Evolutionary conservation across 2,888 invertebrate genomes (phyloP), one percentile per base, ranked within the genome.

Genomic region (Melanargia galathea): DNA sequence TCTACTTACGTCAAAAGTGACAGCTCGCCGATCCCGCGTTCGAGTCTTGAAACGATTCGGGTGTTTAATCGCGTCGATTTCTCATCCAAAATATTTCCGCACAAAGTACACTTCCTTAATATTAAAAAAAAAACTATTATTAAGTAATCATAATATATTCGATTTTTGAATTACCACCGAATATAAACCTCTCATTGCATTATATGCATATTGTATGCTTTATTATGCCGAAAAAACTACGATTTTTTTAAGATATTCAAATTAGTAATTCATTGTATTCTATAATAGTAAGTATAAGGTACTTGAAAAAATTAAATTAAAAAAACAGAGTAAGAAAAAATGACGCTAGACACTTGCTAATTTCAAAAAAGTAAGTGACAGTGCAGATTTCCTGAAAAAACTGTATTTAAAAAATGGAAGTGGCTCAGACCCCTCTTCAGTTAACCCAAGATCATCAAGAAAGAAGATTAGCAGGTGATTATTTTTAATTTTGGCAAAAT

Each of bases 401-500:
- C 49, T 51, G 55, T 57, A 61, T 60, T 58, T 61, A 60, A 54
- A 81, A 71, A 69, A 92, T 92, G 92, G 92, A 92, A 80, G 83
- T 92, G 16, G 90, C 88, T 0, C 91, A 91, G 72, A 82, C 84
- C n/a, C 90, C 91, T 6, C 69, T 91, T 2, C 90, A 87, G 66
- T 67, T 92, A 22, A 87, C 89, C 0, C 91, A 90, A 73, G 91
- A 92, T 2, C 90, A 87, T 65, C 85, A 87, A 60, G 92, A 92
- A 58, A 78, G 81, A 26, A 79, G 90, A 65, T 84, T 90, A 56
- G 74, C 81, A 69, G 87, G 90, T 90, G 78, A 11, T 45, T 10
- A 45, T 13, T 46, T 10, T 8, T 10, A 43, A 18, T 35, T 22
- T 33, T 8, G 24, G 11, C 16, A 10, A 18, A 46, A 20, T 8